Percentiles rank a stretch among this genome's conserved stretches.
Evolutionary conservation across 2,113 vertebrate species (phyloP).

Genomic region (Synchiropus splendidus): DNA sequence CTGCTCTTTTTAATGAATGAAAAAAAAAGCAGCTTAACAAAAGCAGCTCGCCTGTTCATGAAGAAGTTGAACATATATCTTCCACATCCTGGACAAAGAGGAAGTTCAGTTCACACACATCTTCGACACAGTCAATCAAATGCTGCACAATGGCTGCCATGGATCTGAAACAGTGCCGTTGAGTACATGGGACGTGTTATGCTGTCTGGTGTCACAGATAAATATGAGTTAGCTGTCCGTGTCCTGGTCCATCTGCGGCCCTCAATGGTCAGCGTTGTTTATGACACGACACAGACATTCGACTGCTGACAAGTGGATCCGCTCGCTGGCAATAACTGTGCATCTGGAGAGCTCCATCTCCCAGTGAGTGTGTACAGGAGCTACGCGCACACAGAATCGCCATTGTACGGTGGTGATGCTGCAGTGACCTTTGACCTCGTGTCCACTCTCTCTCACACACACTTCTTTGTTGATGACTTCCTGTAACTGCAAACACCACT

Average conservation of each 20-base stretch:
- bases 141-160: neutral
- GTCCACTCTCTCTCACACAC: conserved; percentile 5
- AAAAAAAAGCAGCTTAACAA: conserved; percentile 6
- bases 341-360: conserved; percentile 26
- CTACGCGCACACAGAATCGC: neutral
- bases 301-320: conserved; percentile 46
- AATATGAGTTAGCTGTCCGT: conserved; percentile 31
- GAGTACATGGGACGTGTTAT: conserved; percentile 35
- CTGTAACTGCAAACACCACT: conserved; percentile 33
- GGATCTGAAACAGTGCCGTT: conserved; percentile 21
- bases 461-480: conserved; percentile 30
- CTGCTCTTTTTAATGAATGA: too few species aligned
- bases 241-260: conserved; percentile 19
- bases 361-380: conserved; percentile 2
- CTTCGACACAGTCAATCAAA: neutral
- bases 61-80: conserved; percentile 18
- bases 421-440: conserved; percentile 43
- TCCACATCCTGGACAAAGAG: conserved; percentile 12
- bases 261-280: conserved; percentile 41
- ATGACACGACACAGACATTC: conserved; percentile 31
- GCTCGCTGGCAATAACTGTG: conserved; percentile 40
- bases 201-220: conserved; percentile 35
- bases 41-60: conserved; percentile 4
- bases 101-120: conserved; percentile 9
- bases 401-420: conserved; percentile 52